Conservation (phyloP, 2,113 vertebrate species). For the Sander vitreus region DNA sequence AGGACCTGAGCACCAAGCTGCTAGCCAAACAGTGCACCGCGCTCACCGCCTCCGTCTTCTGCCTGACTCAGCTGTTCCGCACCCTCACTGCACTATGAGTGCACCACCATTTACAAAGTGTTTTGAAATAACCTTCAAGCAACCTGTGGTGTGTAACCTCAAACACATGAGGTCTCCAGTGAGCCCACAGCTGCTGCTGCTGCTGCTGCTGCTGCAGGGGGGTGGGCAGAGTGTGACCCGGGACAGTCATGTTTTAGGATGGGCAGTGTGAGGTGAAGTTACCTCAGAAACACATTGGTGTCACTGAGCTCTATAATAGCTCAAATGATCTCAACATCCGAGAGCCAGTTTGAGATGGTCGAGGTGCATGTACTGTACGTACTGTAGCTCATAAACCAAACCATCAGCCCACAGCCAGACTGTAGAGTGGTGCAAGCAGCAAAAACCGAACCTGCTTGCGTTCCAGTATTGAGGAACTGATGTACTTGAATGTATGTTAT, state of each 20-base stretch:
- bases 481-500: conserved; percentile 78
- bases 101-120: conserved; percentile 11
- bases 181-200: conserved; percentile 23
- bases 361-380: conserved; percentile 65
- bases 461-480: conserved; percentile 63
- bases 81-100: conserved; percentile 86
- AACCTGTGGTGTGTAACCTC: conserved; percentile 17
- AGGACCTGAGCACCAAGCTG: conserved; percentile 88
- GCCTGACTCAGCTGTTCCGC: conserved; percentile 93
- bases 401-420: conserved; percentile 36
- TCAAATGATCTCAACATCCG: conserved; percentile 22
- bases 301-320: conserved; percentile 11
- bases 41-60: conserved; percentile 91
- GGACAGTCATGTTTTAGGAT: conserved; percentile 9
- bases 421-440: conserved; percentile 51
- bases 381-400: conserved; percentile 45
- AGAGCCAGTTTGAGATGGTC: conserved; percentile 26
- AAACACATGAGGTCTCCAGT: conserved; percentile 3
- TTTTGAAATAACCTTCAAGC: conserved; percentile 6
- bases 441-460: conserved; percentile 54
- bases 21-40: conserved; percentile 91
- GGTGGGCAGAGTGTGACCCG: conserved; percentile 12
- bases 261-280: background rate
- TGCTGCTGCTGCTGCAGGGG: conserved; percentile 21
- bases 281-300: conserved; percentile 4